Evolutionary conservation across 2,797 vertebrate species (phyloP), one percentile per base, ranked within the genome.

Genomic region (Chrosomus eos): DNA sequence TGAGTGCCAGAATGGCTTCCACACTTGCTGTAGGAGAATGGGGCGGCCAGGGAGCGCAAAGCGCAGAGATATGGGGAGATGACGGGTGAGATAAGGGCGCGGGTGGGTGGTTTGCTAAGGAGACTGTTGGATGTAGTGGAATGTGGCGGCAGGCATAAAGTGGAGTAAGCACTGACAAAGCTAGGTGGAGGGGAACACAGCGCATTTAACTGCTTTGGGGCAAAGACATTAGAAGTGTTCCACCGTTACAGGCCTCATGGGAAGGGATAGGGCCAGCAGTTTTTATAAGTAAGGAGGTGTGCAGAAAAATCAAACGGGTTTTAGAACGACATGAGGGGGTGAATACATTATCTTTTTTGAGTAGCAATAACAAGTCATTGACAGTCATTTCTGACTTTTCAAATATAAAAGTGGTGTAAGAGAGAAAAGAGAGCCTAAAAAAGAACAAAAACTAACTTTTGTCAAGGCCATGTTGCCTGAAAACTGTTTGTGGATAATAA

Each of bases 1-100:
- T 95, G 92, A 96, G 94, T 92, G 90, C 81, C 81, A 43, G 33
- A 80, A 80, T 67, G 82, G 70, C 86, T 89, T 85, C 36, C 76
- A 74, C 28, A 84, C 21, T 80, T 79, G 71, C 36, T 71, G 58
- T 68, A 64, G 84, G 80, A 85, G 53, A 62, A 71, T 80, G 85
- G 86, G 51, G 40, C 74, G 83, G 83, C 70, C 85, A 76, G 89
- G 88, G 87, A 85, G 82, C 68, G 51, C 40, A 67, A 80, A 74
- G 88, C 68, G 80, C 79, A 88, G 85, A 64, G 51, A 16, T 33
- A 91, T 90, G 89, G 89, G 76, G 62, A 68, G 68, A 79, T 85
- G 67, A 23, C 26, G n/a, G 83, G 83, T 81, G 77, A 62, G 70
- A 64, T 38, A 85, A 72, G 68, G 84, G 60, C 14, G 26, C 28